Evolutionary conservation across 2,113 vertebrate genomes (phyloP).

Genomic region (Daubentonia madagascariensis): DNA sequence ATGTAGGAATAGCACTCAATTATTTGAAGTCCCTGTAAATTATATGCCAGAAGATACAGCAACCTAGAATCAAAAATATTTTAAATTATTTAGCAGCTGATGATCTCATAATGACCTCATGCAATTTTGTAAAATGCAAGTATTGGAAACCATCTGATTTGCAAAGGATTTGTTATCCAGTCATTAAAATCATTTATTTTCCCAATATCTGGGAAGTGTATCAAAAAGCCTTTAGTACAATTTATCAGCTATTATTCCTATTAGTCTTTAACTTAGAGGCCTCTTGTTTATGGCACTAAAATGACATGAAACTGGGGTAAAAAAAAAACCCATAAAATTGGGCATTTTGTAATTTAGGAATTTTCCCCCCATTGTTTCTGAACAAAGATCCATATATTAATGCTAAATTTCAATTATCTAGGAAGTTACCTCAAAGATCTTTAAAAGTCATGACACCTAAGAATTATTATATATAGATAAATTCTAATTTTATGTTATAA

Average conservation of each 20-base stretch:
- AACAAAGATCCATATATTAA: not conserved
- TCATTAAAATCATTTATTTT: constrained; percentile 23
- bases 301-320: not conserved
- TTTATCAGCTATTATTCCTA: not conserved
- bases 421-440: not conserved
- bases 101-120: not conserved
- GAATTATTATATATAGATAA: not conserved
- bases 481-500: constrained; percentile 21
- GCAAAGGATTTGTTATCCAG: not conserved
- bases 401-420: constrained; percentile 1
- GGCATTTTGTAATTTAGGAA: not conserved
- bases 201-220: not conserved
- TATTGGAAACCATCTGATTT: constrained; percentile 13
- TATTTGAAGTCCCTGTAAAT: constrained; percentile 13
- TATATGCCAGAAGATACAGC: not conserved
- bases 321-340: not conserved
- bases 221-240: not conserved
- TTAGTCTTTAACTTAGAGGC: not conserved
- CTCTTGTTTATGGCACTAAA: not conserved
- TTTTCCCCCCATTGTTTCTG: not conserved
- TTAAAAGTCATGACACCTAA: not conserved
- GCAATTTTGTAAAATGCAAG: constrained; percentile 20
- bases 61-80: not conserved
- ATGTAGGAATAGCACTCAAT: not conserved
- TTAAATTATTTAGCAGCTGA: not conserved